Evolutionary conservation across 2,113 vertebrate genomes (phyloP), one percentile per base, ranked within the genome.

Genomic region (Myotis yumanensis): DNA sequence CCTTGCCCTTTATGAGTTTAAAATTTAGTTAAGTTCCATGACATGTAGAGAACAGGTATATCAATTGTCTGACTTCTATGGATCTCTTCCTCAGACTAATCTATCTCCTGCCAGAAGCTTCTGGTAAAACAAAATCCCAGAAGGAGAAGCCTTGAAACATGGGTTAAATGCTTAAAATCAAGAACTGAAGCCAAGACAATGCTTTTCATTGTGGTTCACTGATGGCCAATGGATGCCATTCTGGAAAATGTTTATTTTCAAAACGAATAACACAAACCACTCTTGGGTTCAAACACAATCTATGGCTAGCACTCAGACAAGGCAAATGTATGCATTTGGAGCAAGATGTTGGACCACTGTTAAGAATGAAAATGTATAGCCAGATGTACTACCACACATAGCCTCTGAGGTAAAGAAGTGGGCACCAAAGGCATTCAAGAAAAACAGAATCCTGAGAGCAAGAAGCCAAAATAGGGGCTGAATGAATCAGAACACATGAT

Each of bases 211-310:
- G 32, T 71, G 83, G 51, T 32, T 79, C 46, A 75, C 22, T 51
- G 76, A 79, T 35, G 20, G 64, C 54, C 32, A 94, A 62, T 32
- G 35, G n/a, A 79, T 71, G 48, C 16, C 25, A 85, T 54, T 77
- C 72, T 80, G 82, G 71, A 52, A 90, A 79, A 66, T 52, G 32
- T 87, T 7, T 71, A 54, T 93, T 92, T 95, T 75, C 40, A 68
- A 90, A 81, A 90, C 37, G 71, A 91, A 91, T 8, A 81, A 11
- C 43, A 88, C 66, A 62, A 68, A 80, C 40, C 59, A 86, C 40
- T 82, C 86, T 68, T 73, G 54, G 37, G 37, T 83, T 40, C 76
- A 79, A 80, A 79, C 25, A 93, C 20, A 51, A 69, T 59, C 40
- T 12, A 84, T 40, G 11, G 88, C 54, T 68, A 48, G 32, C 32